phyloP scores from a whole-genome alignment of 2,113 vertebrate genomes.

The Kobus ellipsiprymnus region DNA sequence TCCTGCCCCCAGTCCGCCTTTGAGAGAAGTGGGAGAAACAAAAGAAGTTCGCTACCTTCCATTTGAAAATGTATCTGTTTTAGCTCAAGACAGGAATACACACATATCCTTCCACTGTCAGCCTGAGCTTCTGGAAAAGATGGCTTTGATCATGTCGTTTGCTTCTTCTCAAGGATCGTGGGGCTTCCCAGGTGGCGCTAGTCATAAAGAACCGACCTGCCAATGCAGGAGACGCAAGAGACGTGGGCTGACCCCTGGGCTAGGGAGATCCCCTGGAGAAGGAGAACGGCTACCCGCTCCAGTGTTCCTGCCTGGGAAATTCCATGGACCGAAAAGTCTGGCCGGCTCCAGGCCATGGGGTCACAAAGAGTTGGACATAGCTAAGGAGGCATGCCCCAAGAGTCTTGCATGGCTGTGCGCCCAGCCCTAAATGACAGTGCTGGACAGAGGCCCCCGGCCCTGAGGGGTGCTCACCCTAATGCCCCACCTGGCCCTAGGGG shows the following conservation, averaged over 20 bases:
- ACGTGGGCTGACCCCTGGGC: background rate
- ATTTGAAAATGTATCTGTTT: background rate
- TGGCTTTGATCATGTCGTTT: no score
- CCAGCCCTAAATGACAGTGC: accelerated
- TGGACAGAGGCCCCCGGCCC: background rate
- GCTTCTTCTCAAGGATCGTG: background rate
- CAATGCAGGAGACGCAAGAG: background rate
- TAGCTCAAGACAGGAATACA: background rate
- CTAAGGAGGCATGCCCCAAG: background rate
- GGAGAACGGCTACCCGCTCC: background rate
- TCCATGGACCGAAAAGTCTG: background rate
- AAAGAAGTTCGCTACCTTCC: background rate
- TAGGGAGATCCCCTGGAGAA: background rate
- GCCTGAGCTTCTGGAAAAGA: background rate
- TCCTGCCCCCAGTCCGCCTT: background rate
- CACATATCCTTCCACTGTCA: background rate
- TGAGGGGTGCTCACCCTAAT: accelerated
- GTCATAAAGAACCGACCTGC: background rate
- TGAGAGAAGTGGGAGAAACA: background rate
- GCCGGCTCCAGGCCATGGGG: background rate
- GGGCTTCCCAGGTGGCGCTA: background rate
- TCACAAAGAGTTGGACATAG: background rate
- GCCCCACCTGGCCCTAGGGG: accelerated
- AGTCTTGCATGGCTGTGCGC: background rate
- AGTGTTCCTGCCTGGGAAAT: background rate